Evolutionary conservation across 92 coral and sea anemone species (phyloP).

Genomic region (Zoanthus gigantus): DNA sequence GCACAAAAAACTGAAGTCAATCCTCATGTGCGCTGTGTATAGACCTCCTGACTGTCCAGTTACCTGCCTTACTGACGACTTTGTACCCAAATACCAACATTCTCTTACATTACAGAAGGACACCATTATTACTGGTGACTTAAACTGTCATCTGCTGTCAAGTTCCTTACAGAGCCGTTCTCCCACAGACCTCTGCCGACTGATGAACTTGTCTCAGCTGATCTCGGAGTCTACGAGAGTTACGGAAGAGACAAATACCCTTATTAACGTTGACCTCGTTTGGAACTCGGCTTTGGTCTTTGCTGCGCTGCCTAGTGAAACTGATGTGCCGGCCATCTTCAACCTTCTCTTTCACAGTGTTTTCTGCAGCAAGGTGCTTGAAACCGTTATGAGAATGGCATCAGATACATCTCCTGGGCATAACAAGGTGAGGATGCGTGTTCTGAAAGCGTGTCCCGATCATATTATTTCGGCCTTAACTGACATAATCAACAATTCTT

Average conservation of each 20-base stretch:
- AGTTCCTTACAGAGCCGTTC: no score
- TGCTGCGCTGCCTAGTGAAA: no score
- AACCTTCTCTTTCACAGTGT: no score
- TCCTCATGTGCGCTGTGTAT: slow-evolving; percentile 17
- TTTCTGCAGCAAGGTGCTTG: not conserved
- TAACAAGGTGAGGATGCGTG: slow-evolving; percentile 42
- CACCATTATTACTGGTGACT: slow-evolving; percentile 8
- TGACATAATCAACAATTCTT: slow-evolving; percentile 29
- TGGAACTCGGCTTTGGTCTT: no score
- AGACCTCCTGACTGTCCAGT: slow-evolving; percentile 29
- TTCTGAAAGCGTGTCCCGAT: slow-evolving; percentile 38
- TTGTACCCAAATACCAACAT: not conserved
- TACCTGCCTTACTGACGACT: not conserved
- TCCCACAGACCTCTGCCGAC: no score
- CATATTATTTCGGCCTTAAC: slow-evolving; percentile 22
- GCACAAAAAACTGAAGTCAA: slow-evolving; percentile 29
- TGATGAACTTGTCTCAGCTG: no score
- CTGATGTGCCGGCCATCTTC: no score
- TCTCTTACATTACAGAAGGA: slow-evolving; percentile 10
- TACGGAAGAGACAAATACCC: no score
- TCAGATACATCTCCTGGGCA: slow-evolving; percentile 44
- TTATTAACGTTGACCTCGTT: no score
- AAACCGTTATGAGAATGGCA: slow-evolving; percentile 30
- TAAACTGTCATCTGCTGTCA: slow-evolving; percentile 23
- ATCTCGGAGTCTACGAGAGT: no score